phyloP scores from a whole-genome alignment of 2,797 vertebrate species.

The Ambastaia sidthimunki region DNA sequence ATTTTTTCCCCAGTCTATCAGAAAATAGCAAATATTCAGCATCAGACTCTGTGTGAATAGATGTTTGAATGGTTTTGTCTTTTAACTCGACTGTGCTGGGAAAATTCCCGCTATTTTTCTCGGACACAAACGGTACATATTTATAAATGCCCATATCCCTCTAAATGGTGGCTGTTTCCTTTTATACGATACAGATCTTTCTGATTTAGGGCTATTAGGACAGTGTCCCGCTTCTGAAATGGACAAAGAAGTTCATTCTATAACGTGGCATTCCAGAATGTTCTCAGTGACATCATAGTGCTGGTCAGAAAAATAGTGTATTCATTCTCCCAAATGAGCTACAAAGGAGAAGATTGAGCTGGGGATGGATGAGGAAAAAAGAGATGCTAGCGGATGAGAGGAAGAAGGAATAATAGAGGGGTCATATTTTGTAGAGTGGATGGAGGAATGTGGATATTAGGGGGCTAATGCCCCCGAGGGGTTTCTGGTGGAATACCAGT shows the following conservation, averaged over 20 bases:
- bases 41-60: neutral
- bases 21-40: neutral
- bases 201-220: slow-evolving; percentile 22
- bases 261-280: slow-evolving; percentile 25
- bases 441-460: slow-evolving; percentile 9
- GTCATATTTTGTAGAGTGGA: slow-evolving; percentile 28
- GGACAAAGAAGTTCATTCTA: slow-evolving; percentile 55
- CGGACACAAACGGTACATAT: neutral
- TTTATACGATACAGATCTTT: slow-evolving; percentile 10
- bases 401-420: slow-evolving; percentile 23
- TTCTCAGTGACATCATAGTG: slow-evolving; percentile 51
- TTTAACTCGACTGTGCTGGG: slow-evolving; percentile 6
- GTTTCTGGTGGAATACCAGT: slow-evolving; percentile 26
- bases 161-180: slow-evolving; percentile 25
- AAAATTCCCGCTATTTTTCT: slow-evolving; percentile 9
- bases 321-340: slow-evolving; percentile 38
- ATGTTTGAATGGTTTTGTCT: neutral
- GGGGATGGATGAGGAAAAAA: slow-evolving; percentile 26
- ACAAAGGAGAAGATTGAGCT: slow-evolving; percentile 51
- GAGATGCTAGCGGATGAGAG: slow-evolving; percentile 44
- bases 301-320: slow-evolving; percentile 47
- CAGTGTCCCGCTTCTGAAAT: neutral
- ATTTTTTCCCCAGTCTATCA: neutral
- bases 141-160: slow-evolving; percentile 24
- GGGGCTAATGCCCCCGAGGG: neutral